These are phyloP conservation scores for Dinocampus coccinellae DNA, from an alignment of 2,888 invertebrate genomes.

Conservation along the genomic window DNA sequence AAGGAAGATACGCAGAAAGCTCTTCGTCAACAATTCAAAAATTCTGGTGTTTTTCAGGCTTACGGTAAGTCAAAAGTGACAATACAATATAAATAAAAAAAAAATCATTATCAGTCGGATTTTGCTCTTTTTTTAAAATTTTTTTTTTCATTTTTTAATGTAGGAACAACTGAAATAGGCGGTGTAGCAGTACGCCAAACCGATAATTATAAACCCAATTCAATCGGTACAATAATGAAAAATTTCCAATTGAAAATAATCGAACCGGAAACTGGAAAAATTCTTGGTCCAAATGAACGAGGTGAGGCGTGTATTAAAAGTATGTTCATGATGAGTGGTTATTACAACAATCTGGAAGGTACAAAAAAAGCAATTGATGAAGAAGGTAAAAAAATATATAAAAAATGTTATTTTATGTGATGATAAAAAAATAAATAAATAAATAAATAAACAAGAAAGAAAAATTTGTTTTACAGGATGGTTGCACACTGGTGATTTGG, in stretches of 20 bases:
- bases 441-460: neutral
- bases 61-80: constrained; percentile 46
- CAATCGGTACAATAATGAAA: constrained; percentile 48
- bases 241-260: constrained; percentile 52
- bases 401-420: neutral
- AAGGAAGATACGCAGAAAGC: constrained; percentile 42
- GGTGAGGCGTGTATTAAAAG: constrained; percentile 47
- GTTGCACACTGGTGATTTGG: constrained; percentile 57
- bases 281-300: constrained; percentile 46
- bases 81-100: neutral
- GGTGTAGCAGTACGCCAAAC: constrained; percentile 42
- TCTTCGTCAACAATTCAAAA: constrained; percentile 44
- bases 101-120: neutral
- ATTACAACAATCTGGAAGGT: constrained; percentile 45
- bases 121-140: neutral
- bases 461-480: constrained; percentile 46
- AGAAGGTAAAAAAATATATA: constrained; percentile 43
- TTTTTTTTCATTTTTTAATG: neutral
- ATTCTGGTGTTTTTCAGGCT: constrained; percentile 43
- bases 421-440: neutral
- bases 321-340: constrained; percentile 47
- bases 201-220: constrained; percentile 42
- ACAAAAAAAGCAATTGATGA: constrained; percentile 46
- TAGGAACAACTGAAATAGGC: constrained; percentile 58
- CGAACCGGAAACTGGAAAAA: constrained; percentile 42